Percentiles rank a stretch among this genome's conserved stretches.
Evolutionary conservation across 2,888 invertebrate species (phyloP).

Genomic region (Lamellibrachia columna): DNA sequence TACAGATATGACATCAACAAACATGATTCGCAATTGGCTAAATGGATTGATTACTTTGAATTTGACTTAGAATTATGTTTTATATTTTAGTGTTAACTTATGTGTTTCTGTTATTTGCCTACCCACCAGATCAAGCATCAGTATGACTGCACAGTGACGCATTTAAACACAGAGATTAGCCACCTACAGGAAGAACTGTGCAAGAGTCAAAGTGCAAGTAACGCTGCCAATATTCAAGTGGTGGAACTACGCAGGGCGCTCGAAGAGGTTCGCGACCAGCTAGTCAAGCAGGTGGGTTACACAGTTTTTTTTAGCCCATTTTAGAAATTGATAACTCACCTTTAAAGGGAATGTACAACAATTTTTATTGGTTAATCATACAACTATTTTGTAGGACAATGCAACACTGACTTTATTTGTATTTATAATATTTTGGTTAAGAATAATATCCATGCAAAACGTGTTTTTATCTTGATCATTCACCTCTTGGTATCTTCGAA

Average conservation of each 20-base stretch:
- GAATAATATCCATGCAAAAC: too few relatives aligned
- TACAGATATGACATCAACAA: neutral
- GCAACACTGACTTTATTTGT: too few relatives aligned
- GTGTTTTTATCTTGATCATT: too few relatives aligned
- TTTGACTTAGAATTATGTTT: neutral
- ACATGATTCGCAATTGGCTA: too few relatives aligned
- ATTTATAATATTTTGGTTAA: too few relatives aligned
- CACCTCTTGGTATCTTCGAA: too few relatives aligned
- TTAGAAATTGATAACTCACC: neutral
- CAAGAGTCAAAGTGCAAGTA: slow-evolving; percentile 47
- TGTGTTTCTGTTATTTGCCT: neutral
- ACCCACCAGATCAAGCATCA: slow-evolving; percentile 53
- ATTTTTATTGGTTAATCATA: too few relatives aligned
- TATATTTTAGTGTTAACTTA: slow-evolving; percentile 7
- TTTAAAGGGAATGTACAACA: too few relatives aligned
- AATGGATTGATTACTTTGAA: too few relatives aligned
- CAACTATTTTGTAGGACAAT: too few relatives aligned
- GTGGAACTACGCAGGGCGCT: slow-evolving; percentile 54
- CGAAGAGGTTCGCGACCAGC: slow-evolving; percentile 45
- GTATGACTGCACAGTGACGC: slow-evolving; percentile 56
- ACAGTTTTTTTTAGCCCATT: neutral
- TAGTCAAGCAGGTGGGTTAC: neutral
- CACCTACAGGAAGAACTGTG: slow-evolving; percentile 55
- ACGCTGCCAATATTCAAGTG: slow-evolving; percentile 48
- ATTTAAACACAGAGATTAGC: slow-evolving; percentile 53